A percentile compares a stretch with the other conserved stretches of the same genome.
phyloP scores from a whole-genome alignment of 1,140 invertebrate species.

The Lepidotrigona ventralis region DNA sequence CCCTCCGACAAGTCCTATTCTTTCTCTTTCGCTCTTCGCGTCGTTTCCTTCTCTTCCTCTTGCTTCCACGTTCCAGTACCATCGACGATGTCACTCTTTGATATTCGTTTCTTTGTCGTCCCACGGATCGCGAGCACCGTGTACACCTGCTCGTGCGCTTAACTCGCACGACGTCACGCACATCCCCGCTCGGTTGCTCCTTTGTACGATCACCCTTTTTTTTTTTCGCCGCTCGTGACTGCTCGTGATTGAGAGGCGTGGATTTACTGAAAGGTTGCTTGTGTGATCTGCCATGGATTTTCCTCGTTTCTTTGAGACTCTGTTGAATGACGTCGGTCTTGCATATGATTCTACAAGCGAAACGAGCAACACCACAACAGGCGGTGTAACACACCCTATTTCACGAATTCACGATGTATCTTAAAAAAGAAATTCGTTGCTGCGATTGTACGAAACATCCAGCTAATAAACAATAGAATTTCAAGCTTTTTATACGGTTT shows the following conservation, averaged over 20 bases:
- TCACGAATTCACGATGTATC: neutral
- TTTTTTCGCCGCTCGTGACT: neutral
- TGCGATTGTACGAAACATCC: no score
- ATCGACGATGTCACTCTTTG: conserved; percentile 9
- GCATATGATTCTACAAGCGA: neutral
- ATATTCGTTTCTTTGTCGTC: neutral
- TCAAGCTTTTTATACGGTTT: no score
- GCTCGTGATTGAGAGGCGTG: neutral
- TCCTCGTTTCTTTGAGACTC: neutral
- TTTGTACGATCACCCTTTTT: conserved; percentile 6
- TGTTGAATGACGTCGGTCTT: no score
- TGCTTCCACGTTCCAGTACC: neutral
- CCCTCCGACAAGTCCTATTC: conserved; percentile 61
- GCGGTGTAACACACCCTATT: neutral
- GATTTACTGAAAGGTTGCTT: neutral
- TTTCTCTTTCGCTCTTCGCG: conserved; percentile 20
- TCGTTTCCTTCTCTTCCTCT: neutral
- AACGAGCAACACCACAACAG: neutral
- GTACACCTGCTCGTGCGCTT: neutral
- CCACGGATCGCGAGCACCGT: neutral
- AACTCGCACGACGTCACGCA: neutral
- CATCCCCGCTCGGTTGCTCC: neutral
- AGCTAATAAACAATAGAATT: neutral
- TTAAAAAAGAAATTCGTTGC: neutral
- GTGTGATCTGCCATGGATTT: neutral